Evolutionary conservation across 2,888 invertebrate genomes (phyloP).

Genomic region (Schizaphis graminum): DNA sequence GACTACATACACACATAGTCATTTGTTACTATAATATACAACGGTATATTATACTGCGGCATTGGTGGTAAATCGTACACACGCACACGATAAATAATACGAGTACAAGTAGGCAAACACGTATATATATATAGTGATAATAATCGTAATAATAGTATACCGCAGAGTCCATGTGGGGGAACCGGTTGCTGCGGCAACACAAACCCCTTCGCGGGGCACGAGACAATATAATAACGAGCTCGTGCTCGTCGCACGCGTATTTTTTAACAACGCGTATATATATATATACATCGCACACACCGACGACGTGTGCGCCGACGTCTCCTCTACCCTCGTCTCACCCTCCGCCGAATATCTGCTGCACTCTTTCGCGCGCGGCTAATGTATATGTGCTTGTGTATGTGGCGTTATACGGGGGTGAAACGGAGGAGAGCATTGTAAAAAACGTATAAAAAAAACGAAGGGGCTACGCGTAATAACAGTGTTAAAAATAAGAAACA

Average conservation of each 20-base stretch:
- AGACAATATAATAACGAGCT: slow-evolving; percentile 55
- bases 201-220: slow-evolving; percentile 61
- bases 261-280: slow-evolving; percentile 34
- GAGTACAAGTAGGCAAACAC: not conserved
- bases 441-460: slow-evolving; percentile 30
- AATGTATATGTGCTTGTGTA: not conserved
- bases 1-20: not conserved
- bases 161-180: slow-evolving; percentile 13
- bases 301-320: slow-evolving; percentile 31
- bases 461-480: slow-evolving; percentile 59
- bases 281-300: not conserved
- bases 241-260: slow-evolving; percentile 56
- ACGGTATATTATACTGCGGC: not conserved
- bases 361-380: slow-evolving; percentile 34
- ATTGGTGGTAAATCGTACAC: not conserved
- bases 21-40: not conserved
- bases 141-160: not conserved
- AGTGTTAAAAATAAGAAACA: slow-evolving; percentile 66
- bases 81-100: not conserved
- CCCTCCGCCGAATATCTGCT: not conserved
- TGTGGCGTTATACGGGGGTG: slow-evolving; percentile 27
- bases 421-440: slow-evolving; percentile 1
- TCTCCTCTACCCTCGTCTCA: not conserved
- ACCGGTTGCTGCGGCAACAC: slow-evolving; percentile 31
- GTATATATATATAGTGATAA: not conserved